Percentiles rank a stretch among this genome's conserved stretches.
phyloP scores from a whole-genome alignment of 2,888 invertebrate species.

The Amorpha juglandis region DNA sequence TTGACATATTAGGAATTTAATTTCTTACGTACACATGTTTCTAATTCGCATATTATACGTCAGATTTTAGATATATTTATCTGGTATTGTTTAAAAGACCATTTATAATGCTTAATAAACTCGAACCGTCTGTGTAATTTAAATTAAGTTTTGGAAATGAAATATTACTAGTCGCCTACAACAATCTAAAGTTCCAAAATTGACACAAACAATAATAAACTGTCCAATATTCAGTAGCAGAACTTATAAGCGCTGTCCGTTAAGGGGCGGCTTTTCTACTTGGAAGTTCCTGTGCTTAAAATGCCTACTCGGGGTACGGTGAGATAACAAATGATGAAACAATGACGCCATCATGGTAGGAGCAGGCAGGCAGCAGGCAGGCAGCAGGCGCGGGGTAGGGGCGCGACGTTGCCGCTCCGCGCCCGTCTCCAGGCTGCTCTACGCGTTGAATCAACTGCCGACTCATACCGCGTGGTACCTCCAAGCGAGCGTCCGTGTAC shows the following conservation, averaged over 20 bases:
- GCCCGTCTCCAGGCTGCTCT: conserved; percentile 45
- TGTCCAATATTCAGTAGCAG: neutral
- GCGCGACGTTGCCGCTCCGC: conserved; percentile 67
- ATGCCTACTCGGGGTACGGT: conserved; percentile 55
- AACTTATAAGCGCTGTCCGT: conserved; percentile 7
- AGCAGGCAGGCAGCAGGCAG: conserved; percentile 44
- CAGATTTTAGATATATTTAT: neutral
- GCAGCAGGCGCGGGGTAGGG: conserved; percentile 54
- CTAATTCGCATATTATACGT: neutral
- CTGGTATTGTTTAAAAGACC: neutral
- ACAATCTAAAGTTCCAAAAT: neutral
- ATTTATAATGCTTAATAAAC: neutral
- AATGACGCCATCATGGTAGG: conserved; percentile 64
- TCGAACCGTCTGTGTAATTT: neutral
- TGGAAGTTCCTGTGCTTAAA: conserved; percentile 29
- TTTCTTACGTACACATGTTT: too few species aligned
- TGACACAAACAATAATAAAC: conserved; percentile 2
- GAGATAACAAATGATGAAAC: conserved; percentile 70
- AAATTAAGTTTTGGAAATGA: neutral
- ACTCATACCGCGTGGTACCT: conserved; percentile 68
- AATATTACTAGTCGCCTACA: neutral
- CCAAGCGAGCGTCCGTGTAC: conserved; percentile 61
- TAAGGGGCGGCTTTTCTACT: conserved; percentile 21
- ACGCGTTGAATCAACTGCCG: conserved; percentile 39
- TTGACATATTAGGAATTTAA: too few species aligned